Percentiles rank a stretch among this genome's conserved stretches.
Conservation (phyloP, 2,113 vertebrate genomes). For the Pardalotus punctatus region DNA sequence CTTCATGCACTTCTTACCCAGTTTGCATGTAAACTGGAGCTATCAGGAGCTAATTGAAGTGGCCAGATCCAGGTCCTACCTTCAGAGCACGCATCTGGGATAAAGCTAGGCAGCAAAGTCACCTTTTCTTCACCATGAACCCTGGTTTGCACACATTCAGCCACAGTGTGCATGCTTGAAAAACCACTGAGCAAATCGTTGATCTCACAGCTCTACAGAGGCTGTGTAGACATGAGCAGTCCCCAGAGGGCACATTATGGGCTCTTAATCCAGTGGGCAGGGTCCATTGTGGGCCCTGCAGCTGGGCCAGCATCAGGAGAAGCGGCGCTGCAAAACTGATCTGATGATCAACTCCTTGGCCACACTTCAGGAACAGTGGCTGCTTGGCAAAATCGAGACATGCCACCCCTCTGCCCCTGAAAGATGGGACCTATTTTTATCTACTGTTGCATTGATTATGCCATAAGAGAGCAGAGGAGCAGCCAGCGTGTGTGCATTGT, state of each 20-base stretch:
- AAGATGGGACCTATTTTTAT: slow-evolving; percentile 50
- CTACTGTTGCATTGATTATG: slow-evolving; percentile 52
- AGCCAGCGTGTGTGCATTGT: rapidly evolving
- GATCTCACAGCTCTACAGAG: neutral
- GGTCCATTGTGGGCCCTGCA: neutral
- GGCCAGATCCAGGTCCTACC: neutral
- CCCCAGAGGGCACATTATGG: neutral
- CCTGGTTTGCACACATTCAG: neutral
- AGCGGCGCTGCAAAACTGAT: rapidly evolving
- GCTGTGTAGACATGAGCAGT: neutral
- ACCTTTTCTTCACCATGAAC: neutral
- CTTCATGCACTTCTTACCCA: neutral
- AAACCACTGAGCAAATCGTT: neutral
- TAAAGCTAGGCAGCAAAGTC: neutral
- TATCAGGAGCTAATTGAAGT: neutral
- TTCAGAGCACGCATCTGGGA: neutral
- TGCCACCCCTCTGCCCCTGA: neutral
- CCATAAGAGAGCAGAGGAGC: neutral
- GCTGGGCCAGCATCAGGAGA: neutral
- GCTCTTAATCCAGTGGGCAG: neutral
- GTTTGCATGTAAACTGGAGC: neutral
- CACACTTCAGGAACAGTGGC: neutral
- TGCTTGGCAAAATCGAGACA: neutral
- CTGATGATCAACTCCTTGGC: neutral
- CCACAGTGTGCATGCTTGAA: neutral